Evolutionary conservation across 2,888 invertebrate genomes (phyloP), one percentile per base, ranked within the genome.

Genomic region (Epirrhoe alternata): DNA sequence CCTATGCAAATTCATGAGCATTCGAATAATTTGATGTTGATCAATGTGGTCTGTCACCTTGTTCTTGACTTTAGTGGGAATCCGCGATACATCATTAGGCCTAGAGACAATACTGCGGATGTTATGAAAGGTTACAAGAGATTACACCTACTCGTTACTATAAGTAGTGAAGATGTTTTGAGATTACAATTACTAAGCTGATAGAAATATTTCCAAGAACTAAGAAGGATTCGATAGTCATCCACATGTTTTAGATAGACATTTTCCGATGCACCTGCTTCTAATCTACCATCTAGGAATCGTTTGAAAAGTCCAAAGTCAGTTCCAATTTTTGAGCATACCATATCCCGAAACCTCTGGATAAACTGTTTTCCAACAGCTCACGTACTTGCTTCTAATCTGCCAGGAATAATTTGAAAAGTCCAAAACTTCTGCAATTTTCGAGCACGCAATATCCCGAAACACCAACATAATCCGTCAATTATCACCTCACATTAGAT

Each of bases 401-500:
- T 24, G 3, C 1, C 3, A 24, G 24, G 3, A 24, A 24, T 24
- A 1, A 24, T 24, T 24, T 24, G 24, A 24, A 24, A 24, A 24
- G 1, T 24, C 24, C 24, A 24, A 24, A 24, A n/a, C n/a, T 24
- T 24, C 3, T 24, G 24, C 24, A 24, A 24, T 24, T 24, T 24
- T 24, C 24, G 24, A 24, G 24, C 24, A 24, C 24, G 24, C 24
- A 24, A 24, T 24, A 24, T 24, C 24, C 24, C 24, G 24, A 24
- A 24, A 24, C 24, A 24, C 38, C 4, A 42, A 12, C 1, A 3
- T 38, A 38, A 10, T 10, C 12, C 12, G 12, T 12, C 12, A 42
- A 17, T 42, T 16, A 7, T 38, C 54, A 50, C 16, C 16, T 77
- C 80, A 76, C 63, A 92, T 47, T 91, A 96, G 96, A 95, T 95